Conservation (phyloP, 2,797 vertebrate species). For the Lateolabrax maculatus region DNA sequence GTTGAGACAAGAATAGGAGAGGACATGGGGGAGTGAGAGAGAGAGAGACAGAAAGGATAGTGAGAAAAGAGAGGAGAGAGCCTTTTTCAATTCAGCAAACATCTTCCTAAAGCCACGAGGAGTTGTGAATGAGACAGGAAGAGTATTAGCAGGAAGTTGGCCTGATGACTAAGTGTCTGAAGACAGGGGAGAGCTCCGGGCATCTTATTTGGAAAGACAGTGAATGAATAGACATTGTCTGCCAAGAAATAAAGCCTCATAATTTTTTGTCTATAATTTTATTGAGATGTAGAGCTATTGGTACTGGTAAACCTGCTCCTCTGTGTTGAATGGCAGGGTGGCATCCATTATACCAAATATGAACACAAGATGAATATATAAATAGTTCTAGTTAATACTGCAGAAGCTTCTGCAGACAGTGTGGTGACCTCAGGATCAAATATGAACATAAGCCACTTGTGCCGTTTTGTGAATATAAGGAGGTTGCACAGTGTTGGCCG, state of each 20-base stretch:
- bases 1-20: conserved; percentile 70
- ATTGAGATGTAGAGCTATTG: conserved; percentile 15
- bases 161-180: conserved; percentile 72
- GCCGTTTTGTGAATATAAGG: neutral
- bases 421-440: neutral
- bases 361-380: neutral
- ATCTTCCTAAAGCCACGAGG: conserved; percentile 48
- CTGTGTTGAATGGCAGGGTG: neutral
- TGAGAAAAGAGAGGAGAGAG: conserved; percentile 35
- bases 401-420: neutral
- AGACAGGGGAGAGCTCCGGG: conserved; percentile 57
- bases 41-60: conserved; percentile 24
- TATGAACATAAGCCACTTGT: neutral
- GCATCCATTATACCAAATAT: neutral
- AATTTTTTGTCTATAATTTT: conserved; percentile 41
- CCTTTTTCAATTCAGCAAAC: conserved; percentile 57
- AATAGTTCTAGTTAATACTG: neutral
- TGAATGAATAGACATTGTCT: conserved; percentile 63
- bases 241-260: conserved; percentile 55
- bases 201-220: conserved; percentile 63
- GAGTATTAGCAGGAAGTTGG: conserved; percentile 66
- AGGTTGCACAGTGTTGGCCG: neutral
- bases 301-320: conserved; percentile 16
- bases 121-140: conserved; percentile 63
- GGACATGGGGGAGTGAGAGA: conserved; percentile 40